Percentiles rank a stretch among this genome's conserved stretches.
Evolutionary conservation across 1,140 invertebrate species (phyloP).

Genomic region (Hirudo medicinalis): DNA sequence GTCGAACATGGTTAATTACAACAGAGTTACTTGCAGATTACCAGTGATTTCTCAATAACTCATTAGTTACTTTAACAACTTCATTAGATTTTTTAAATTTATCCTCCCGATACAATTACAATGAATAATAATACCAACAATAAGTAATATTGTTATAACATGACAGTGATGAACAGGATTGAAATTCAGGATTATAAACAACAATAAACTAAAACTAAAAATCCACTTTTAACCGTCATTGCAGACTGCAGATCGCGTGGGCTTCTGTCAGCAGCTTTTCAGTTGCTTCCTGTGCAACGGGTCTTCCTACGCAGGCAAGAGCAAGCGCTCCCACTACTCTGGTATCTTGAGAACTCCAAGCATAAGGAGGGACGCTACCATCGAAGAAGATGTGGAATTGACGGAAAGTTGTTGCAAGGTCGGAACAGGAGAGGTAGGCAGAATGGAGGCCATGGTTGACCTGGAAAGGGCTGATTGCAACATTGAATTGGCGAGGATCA

Average conservation of each 20-base stretch:
- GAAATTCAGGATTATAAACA: neutral
- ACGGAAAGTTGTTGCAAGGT: conserved; percentile 5
- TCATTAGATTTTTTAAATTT: neutral
- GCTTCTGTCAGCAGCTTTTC: conserved; percentile 22
- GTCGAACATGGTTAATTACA: no score
- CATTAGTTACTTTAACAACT: neutral
- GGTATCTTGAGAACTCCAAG: neutral
- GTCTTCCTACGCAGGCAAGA: neutral
- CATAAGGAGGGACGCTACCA: neutral
- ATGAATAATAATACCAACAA: neutral
- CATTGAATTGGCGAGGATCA: conserved; percentile 16
- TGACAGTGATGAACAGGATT: no score
- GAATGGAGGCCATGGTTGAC: conserved; percentile 14
- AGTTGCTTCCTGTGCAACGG: conserved; percentile 19
- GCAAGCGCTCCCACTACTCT: neutral
- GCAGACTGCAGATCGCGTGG: conserved; percentile 20
- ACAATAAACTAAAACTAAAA: neutral
- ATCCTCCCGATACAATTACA: neutral
- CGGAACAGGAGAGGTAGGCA: neutral
- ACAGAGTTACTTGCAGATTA: no score
- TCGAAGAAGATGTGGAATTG: conserved; percentile 14
- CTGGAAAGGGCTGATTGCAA: conserved; percentile 16
- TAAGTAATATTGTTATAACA: no score
- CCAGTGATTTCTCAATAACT: no score
- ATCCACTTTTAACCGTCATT: conserved; percentile 18